These are phyloP conservation scores for Plebejus anna DNA, from an alignment of 2,888 invertebrate species.

Conservation along the genomic window DNA sequence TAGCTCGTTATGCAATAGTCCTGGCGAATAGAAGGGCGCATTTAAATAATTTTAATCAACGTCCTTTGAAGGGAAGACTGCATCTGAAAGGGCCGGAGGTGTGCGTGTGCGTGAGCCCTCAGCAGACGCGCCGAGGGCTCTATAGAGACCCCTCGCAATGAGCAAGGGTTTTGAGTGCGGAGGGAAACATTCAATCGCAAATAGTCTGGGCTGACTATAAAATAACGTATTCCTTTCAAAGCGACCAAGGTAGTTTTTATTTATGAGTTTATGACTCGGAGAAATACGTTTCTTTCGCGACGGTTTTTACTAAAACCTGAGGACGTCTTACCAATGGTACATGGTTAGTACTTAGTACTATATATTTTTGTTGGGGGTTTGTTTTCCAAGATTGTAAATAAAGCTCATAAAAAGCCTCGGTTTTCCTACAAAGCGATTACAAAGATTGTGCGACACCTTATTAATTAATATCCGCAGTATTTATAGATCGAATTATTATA, in stretches of 20 bases:
- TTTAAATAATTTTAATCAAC: slow-evolving; percentile 12
- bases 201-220: slow-evolving; percentile 6
- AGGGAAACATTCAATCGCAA: slow-evolving; percentile 17
- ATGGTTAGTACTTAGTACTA: no score
- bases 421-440: no score
- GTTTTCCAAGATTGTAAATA: no score
- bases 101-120: slow-evolving; percentile 1
- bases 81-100: slow-evolving; percentile 15
- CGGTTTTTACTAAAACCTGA: not conserved
- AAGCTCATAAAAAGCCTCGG: no score
- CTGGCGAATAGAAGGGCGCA: not conserved
- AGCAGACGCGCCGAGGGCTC: slow-evolving; percentile 2
- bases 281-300: not conserved
- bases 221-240: not conserved
- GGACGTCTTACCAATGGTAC: no score
- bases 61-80: not conserved
- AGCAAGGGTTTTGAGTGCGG: slow-evolving; percentile 10
- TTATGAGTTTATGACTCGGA: not conserved
- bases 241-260: not conserved
- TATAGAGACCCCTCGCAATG: slow-evolving; percentile 13
- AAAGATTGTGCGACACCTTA: no score
- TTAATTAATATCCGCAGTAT: not conserved
- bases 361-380: no score
- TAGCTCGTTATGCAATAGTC: not conserved
- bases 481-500: not conserved